Conservation (phyloP, 2,113 vertebrate species). For the Scatophagus argus region DNA sequence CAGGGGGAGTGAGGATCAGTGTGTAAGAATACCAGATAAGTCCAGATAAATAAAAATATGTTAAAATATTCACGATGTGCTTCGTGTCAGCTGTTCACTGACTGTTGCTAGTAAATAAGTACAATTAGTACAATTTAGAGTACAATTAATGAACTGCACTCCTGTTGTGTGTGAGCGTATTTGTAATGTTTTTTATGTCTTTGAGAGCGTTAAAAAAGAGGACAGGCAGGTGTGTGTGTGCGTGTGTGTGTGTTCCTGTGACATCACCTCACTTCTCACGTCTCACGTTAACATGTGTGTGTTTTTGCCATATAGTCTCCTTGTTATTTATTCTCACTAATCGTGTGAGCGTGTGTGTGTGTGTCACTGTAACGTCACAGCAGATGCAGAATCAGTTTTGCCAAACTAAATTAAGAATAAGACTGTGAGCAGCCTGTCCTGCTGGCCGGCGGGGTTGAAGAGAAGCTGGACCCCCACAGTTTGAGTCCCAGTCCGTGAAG, state of each 20-base stretch:
- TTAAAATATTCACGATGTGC: neutral
- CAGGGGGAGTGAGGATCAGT: neutral
- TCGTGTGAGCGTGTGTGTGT: neutral
- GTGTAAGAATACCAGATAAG: neutral
- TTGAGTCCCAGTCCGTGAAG: slow-evolving; percentile 3
- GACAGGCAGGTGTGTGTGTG: neutral
- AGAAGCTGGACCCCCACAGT: neutral
- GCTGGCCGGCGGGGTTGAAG: neutral
- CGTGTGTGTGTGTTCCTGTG: neutral
- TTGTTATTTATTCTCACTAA: neutral
- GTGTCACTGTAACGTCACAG: neutral
- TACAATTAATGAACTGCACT: neutral
- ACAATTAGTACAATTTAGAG: no score
- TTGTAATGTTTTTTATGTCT: neutral
- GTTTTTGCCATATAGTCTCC: neutral
- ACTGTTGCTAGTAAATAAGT: neutral
- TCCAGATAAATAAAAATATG: neutral
- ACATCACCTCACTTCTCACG: neutral
- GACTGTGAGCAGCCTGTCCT: slow-evolving; percentile 36
- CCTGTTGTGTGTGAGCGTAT: neutral
- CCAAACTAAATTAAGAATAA: no score
- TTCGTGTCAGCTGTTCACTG: neutral
- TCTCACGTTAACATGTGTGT: neutral
- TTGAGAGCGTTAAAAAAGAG: neutral
- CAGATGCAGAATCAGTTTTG: slow-evolving; percentile 34